phyloP scores from a whole-genome alignment of 1,140 invertebrate species.

The Homalodisca vitripennis region DNA sequence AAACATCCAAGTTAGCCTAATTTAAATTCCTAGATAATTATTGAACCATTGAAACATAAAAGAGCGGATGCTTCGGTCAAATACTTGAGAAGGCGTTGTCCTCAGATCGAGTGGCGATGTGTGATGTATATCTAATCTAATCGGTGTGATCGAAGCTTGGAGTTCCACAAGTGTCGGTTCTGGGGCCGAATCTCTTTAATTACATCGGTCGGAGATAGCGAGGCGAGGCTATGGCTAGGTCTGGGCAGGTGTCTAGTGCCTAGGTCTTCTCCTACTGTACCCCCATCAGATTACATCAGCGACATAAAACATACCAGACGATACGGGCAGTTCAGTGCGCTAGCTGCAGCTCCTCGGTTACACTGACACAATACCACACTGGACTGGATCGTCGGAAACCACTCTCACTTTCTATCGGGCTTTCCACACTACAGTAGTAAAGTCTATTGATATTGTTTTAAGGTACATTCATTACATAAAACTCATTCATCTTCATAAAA shows the following conservation, averaged over 20 bases:
- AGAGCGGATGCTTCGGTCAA: too few relatives aligned
- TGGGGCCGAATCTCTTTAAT: slow-evolving; percentile 13
- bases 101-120: not conserved
- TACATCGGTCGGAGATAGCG: not conserved
- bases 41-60: too few relatives aligned
- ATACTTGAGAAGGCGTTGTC: not conserved
- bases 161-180: not conserved
- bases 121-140: slow-evolving; percentile 13
- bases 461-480: too few relatives aligned
- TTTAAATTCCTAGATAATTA: too few relatives aligned
- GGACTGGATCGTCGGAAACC: not conserved
- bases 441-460: too few relatives aligned
- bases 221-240: too few relatives aligned
- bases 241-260: slow-evolving; percentile 3
- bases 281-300: not conserved
- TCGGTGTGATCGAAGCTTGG: slow-evolving; percentile 4
- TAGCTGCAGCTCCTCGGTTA: too few relatives aligned
- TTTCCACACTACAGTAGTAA: too few relatives aligned
- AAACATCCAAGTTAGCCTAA: too few relatives aligned
- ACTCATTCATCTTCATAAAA: too few relatives aligned
- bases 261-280: too few relatives aligned
- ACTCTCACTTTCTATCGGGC: slow-evolving; percentile 6
- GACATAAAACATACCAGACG: slow-evolving; percentile 12
- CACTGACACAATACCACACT: slow-evolving; percentile 7
- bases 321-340: slow-evolving; percentile 6